Conservation (phyloP, 2,888 invertebrate species). For the Drosophila lutescens region DNA sequence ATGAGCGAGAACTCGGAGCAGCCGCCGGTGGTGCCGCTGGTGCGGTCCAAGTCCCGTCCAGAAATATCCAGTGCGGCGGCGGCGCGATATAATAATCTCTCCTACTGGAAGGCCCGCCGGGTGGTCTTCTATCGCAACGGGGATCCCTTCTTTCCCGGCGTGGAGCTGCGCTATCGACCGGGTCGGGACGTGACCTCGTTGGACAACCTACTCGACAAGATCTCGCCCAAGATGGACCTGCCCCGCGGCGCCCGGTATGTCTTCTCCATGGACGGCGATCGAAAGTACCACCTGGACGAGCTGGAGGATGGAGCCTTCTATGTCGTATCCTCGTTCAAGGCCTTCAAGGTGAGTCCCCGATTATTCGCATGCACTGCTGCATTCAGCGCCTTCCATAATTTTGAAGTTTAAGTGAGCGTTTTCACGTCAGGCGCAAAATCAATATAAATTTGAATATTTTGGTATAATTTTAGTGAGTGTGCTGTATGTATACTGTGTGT, state of each 20-base stretch:
- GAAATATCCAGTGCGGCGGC: conserved; percentile 84
- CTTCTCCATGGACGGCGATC: conserved; percentile 95
- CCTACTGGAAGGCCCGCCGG: conserved; percentile 93
- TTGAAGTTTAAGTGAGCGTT: conserved; percentile 64
- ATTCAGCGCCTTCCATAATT: conserved; percentile 18
- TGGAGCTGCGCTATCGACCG: conserved; percentile 94
- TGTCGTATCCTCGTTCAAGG: conserved; percentile 96
- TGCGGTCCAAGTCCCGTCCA: conserved; percentile 84
- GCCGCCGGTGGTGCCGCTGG: conserved; percentile 82
- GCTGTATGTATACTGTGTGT: conserved; percentile 12
- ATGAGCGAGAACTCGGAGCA: conserved; percentile 87
- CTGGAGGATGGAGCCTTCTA: conserved; percentile 96
- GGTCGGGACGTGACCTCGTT: conserved; percentile 94
- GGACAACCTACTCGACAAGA: conserved; percentile 93
- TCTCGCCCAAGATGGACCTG: conserved; percentile 94
- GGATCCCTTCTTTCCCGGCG: conserved; percentile 95
- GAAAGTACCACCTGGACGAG: conserved; percentile 93
- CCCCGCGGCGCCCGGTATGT: conserved; percentile 95
- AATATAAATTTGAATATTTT: conserved; percentile 83
- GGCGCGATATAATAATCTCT: conserved; percentile 90
- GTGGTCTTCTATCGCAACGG: conserved; percentile 97
- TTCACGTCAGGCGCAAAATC: conserved; percentile 79
- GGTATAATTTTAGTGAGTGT: conserved; percentile 62
- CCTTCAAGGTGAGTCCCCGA: conserved; percentile 90
- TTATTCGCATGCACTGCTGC: conserved; percentile 25